Conservation (phyloP, 2,797 vertebrate species). For the Garrulus glandarius region DNA sequence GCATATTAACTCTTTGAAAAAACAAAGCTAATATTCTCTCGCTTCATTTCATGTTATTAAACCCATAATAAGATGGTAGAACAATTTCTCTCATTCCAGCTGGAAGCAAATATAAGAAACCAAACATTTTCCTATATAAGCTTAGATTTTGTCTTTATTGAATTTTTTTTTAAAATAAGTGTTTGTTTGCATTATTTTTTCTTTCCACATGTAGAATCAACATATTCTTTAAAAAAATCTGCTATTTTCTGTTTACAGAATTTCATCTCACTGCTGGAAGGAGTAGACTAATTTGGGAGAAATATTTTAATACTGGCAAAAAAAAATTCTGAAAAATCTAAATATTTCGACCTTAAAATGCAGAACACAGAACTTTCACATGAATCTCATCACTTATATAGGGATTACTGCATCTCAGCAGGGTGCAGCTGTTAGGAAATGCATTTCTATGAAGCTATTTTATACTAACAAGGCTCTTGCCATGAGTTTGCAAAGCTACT, state of each 20-base stretch:
- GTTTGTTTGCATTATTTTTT: not conserved
- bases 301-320: not conserved
- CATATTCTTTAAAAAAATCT: not conserved
- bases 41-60: not conserved
- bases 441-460: not conserved
- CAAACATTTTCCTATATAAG: not conserved
- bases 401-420: not conserved
- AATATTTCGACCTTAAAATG: not conserved
- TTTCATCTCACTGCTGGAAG: not conserved
- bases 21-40: not conserved
- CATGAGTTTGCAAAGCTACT: not conserved
- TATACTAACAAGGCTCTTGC: not conserved
- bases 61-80: not conserved
- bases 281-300: not conserved
- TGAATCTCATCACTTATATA: not conserved
- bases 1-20: not conserved
- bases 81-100: not conserved
- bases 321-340: not conserved
- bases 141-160: fast-evolving
- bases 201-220: not conserved
- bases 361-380: not conserved
- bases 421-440: not conserved
- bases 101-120: not conserved
- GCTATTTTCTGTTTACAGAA: not conserved
- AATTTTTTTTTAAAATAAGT: not conserved